Conservation (phyloP, 37 sponge, comb jelly and placozoan genomes). For the Aphrocallistes beatrix region DNA sequence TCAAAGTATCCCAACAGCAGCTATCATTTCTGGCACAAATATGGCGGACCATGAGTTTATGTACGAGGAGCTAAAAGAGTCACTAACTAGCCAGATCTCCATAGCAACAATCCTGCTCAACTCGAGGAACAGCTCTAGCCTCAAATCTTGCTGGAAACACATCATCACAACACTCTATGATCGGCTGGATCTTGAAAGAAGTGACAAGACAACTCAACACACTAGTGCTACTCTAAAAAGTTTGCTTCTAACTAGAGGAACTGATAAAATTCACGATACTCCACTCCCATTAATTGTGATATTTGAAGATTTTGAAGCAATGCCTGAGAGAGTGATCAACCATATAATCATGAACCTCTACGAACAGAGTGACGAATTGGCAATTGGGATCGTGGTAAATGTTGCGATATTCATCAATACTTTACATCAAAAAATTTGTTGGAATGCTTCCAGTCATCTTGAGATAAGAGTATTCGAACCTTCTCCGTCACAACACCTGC, state of each 20-base stretch:
- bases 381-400: background rate
- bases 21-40: conserved; percentile 37
- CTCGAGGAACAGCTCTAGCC: background rate
- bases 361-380: background rate
- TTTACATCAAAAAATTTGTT: background rate
- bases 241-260: background rate
- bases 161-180: background rate
- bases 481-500: background rate
- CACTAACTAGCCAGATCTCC: background rate
- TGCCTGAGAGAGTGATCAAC: background rate
- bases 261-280: background rate
- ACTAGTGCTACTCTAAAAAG: background rate
- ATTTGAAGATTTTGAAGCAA: conserved; percentile 10
- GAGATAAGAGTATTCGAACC: background rate
- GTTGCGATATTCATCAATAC: background rate
- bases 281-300: background rate
- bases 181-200: background rate
- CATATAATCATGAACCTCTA: background rate
- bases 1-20: background rate
- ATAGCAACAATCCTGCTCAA: background rate
- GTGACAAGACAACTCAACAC: background rate
- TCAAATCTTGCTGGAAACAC: background rate
- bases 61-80: conserved; percentile 27
- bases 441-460: conserved; percentile 11
- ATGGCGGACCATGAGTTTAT: conserved; percentile 49